Evolutionary conservation across 2,113 vertebrate species (phyloP).

Genomic region (Geococcyx californianus): DNA sequence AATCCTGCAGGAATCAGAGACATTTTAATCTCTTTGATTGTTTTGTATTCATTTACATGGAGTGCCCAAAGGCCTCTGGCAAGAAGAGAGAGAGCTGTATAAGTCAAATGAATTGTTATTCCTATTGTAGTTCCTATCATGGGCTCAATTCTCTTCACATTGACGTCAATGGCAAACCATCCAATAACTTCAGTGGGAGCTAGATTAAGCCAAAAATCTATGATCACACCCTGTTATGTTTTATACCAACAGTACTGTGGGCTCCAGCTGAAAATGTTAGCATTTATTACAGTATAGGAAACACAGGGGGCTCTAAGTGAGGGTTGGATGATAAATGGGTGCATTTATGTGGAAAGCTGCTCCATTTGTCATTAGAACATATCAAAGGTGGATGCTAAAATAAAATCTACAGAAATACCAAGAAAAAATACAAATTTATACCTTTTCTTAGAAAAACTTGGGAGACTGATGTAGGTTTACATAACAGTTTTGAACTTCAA

Average conservation of each 20-base stretch:
- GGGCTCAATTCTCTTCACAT: constrained; percentile 15
- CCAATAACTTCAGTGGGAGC: constrained; percentile 29
- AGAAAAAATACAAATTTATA: not conserved
- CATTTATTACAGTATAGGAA: not conserved
- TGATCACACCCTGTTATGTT: constrained; percentile 10
- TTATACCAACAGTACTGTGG: not conserved
- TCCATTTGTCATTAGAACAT: not conserved
- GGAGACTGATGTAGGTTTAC: not conserved
- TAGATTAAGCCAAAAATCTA: constrained; percentile 44
- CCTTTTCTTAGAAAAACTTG: not conserved
- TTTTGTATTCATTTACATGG: constrained; percentile 30
- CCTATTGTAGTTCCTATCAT: constrained; percentile 14
- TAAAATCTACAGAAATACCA: not conserved
- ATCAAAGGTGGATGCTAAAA: not conserved
- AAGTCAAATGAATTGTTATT: constrained; percentile 33
- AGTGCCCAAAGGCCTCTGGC: constrained; percentile 27
- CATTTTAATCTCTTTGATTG: constrained; percentile 19
- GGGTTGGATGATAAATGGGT: not conserved
- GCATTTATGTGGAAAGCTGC: not conserved
- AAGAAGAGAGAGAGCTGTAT: not conserved
- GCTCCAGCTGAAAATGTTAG: not conserved
- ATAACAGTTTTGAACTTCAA: not conserved
- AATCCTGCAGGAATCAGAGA: constrained; percentile 34
- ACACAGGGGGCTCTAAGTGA: not conserved
- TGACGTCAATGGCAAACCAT: constrained; percentile 54